Base-by-base conservation (phyloP, 2,797 vertebrate genomes). In the Acropternis orthonyx region DNA sequence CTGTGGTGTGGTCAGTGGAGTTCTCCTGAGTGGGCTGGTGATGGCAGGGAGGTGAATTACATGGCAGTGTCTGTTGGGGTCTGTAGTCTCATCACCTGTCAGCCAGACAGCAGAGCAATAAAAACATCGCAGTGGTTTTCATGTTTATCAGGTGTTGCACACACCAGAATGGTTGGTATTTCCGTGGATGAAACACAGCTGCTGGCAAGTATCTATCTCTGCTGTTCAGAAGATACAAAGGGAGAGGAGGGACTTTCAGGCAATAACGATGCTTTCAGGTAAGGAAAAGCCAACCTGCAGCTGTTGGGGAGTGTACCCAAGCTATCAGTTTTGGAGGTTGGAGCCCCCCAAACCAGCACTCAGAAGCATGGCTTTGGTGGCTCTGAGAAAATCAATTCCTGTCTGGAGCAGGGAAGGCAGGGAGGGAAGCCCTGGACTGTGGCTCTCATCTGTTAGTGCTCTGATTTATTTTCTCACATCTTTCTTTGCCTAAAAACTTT, bases 261-360 rank as follows among this genome's bases (percentile, higher is more conserved):
- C 22, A 21, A 4, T 68, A 56, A 28, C 1, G 8, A 9, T 84
- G 27, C 26, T 74, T 93, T 92, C 66, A 69, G 48, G 86, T 94
- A 54, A 86, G 82, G 63, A 76, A 71, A 85, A 83, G 9, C 14
- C 32, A 78, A 8, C 4, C 3, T 3, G 5, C 3, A 18, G 48
- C 39, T 63, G 5, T 10, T 0, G 0, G 14, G 12, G 18, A 61
- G 11, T 2, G 0, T 65, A 49, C 43, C 41, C 37, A 54, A 59
- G 34, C 48, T 91, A 39, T 65, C 4, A 1, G 16, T 74, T 76
- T 63, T 65, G 92, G 30, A 63, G 63, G 13, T 17, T 20, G 27
- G 51, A 72, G 26, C 18, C 27, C 24, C 34, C 30, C 54, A 89
- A n/a, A 39, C 24, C 7, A 61, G 14, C 77, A 18, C 26, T 48